Evolutionary conservation across 2,888 invertebrate genomes (phyloP), one percentile per base, ranked within the genome.

Genomic region (Torymus tubicola): DNA sequence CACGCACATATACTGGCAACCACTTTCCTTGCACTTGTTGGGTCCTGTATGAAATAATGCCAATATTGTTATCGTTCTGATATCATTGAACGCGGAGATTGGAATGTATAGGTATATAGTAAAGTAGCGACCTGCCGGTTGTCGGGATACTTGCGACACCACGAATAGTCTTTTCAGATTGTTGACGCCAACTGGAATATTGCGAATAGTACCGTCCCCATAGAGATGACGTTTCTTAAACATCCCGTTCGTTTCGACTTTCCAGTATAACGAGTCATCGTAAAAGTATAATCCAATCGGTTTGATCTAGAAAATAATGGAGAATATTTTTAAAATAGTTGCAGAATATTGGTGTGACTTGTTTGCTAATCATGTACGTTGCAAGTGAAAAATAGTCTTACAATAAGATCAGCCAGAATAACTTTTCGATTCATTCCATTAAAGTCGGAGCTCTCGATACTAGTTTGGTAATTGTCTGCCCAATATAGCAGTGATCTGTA

Each of bases 181-280:
- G 87, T 24, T 91, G 89, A 79, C 92, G 91, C 80, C 93, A n/a
- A 88, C 82, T 69, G 90, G 89, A 81, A 93, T 91, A 1, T 88
- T 86, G 14, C 89, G 87, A 86, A 95, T 95, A 1, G 85, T 86
- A 52, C 89, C 91, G 8, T 87, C 80, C 0, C 93, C 94, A 83
- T 92, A 93, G 55, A 94, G 89, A n/a, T 91, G 90, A 86, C 94
- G 95, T 77, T 93, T 94, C 18, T 91, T 91, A 52, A 95, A 91
- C 24, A 92, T 92, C 64, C 92, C 93, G 0, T 92, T 90, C 68
- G 92, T 92, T 0, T 92, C 91, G 4, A 92, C 92, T 0, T 94
- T 89, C 92, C 95, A 96, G 90, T 95, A 97, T 0, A 97, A 91
- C 83, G 94, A 92, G 88, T 96, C 95, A 88, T 96, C 96, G 88